These are phyloP conservation scores for Antheraea assamensis DNA, from an alignment of 2,888 invertebrate species.

Conservation along the genomic window DNA sequence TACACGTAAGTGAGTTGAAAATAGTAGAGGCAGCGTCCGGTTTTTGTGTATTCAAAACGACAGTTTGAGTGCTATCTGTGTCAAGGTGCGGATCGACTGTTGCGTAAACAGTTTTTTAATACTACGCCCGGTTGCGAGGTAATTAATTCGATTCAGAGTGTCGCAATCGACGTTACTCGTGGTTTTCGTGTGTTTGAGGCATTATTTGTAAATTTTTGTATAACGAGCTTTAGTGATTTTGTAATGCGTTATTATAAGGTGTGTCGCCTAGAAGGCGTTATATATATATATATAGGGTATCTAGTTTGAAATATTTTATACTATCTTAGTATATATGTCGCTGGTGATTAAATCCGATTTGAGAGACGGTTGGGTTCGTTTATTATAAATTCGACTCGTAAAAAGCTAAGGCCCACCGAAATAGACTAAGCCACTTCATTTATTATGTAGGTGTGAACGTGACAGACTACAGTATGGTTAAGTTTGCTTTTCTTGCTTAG, in stretches of 20 bases:
- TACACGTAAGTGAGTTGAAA: slow-evolving; percentile 46
- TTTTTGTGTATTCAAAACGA: slow-evolving; percentile 82
- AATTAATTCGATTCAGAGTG: slow-evolving; percentile 80
- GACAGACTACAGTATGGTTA: neutral
- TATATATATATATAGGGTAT: too few relatives aligned
- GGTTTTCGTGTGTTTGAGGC: slow-evolving; percentile 60
- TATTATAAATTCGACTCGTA: neutral
- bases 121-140: slow-evolving; percentile 79
- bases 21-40: slow-evolving; percentile 76
- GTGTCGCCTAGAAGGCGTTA: neutral
- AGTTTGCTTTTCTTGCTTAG: slow-evolving; percentile 7
- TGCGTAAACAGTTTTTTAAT: slow-evolving; percentile 80
- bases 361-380: too few relatives aligned
- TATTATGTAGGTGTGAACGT: neutral
- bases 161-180: slow-evolving; percentile 74
- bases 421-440: neutral
- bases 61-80: slow-evolving; percentile 77
- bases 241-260: neutral
- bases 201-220: slow-evolving; percentile 39
- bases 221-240: slow-evolving; percentile 31
- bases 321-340: neutral
- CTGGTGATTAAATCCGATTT: too few relatives aligned
- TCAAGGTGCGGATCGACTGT: slow-evolving; percentile 80
- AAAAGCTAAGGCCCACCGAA: neutral
- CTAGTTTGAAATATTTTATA: neutral